Evolutionary conservation across 2,888 invertebrate genomes (phyloP), one percentile per base, ranked within the genome.

Genomic region (Hirtodrosophila cameraria): DNA sequence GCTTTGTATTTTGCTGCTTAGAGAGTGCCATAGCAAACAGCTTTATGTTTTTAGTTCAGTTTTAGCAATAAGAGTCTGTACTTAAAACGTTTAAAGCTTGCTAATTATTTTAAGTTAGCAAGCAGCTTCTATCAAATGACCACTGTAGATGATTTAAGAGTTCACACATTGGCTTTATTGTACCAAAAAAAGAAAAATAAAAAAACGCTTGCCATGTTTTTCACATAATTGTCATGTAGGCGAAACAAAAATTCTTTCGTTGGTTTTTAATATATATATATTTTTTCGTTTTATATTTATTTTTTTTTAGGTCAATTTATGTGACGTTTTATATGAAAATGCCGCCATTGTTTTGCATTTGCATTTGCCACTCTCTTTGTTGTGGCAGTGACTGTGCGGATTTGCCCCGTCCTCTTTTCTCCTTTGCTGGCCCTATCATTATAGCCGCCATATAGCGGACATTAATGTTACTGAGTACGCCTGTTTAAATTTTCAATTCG

Each of bases 401-500:
- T 36, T 5, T 43, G 36, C 12, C 3, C 9, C 43, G 35, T 28
- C 9, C n/a, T 25, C 27, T 25, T n/a, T n/a, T n/a, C n/a, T n/a
- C n/a, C n/a, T n/a, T n/a, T n/a, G n/a, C n/a, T n/a, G n/a, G 27
- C 41, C 28, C 49, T 38, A 46, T 58, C 33, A 50, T 38, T 23
- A 43, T 58, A 59, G n/a, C 11, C 13, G 27, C 28, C 23, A 38
- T 54, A 61, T 35, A 18, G 57, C 54, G 15, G 27, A 64, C 59
- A 76, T 77, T 80, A 80, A 76, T 76, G 69, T 33, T 46, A 45
- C 43, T 38, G 43, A 45, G 38, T 23, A 23, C 23, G 62, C 58
- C 49, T 30, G 46, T 61, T 79, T 74, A 80, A 83, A 83, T 86
- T 86, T 86, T 86, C 86, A 86, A 86, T 86, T 86, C 84, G 67